Conservation (phyloP, 2,113 vertebrate species). For the Cynopterus brachyotis region DNA sequence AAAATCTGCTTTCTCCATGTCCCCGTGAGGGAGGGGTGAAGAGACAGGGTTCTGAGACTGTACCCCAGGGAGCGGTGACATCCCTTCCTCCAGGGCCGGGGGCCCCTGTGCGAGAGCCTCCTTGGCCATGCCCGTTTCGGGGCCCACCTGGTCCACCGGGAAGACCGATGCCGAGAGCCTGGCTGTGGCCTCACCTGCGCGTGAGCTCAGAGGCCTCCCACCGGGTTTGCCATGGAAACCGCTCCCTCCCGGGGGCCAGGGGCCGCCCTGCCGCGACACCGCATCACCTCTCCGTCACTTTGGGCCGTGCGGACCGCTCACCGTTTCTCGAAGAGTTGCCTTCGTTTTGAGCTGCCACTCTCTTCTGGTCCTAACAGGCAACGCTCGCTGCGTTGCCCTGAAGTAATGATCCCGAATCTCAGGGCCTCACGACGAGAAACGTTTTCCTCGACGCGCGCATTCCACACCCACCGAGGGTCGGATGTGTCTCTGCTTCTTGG, state of each 20-base stretch:
- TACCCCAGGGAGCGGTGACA: background rate
- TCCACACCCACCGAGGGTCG: background rate
- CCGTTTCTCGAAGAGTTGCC: conserved; percentile 14
- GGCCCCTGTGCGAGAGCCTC: background rate
- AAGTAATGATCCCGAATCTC: background rate
- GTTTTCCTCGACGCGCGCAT: background rate
- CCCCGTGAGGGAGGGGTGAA: background rate
- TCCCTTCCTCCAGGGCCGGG: background rate
- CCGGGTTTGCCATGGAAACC: background rate
- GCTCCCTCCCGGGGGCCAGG: background rate
- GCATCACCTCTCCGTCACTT: conserved; percentile 21
- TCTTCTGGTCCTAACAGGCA: background rate
- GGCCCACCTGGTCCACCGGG: accelerated
- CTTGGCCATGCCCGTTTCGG: accelerated
- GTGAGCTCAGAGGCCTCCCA: background rate
- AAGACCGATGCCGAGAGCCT: background rate
- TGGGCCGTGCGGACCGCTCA: background rate
- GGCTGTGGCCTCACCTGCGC: background rate
- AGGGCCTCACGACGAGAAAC: background rate
- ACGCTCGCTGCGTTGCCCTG: background rate
- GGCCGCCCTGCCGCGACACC: background rate
- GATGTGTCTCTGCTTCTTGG: background rate
- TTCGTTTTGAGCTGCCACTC: background rate
- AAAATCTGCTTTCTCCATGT: background rate
- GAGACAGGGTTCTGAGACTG: background rate